Evolutionary conservation across 2,797 vertebrate genomes (phyloP), one percentile per base, ranked within the genome.

Genomic region (Vultur gryphus): DNA sequence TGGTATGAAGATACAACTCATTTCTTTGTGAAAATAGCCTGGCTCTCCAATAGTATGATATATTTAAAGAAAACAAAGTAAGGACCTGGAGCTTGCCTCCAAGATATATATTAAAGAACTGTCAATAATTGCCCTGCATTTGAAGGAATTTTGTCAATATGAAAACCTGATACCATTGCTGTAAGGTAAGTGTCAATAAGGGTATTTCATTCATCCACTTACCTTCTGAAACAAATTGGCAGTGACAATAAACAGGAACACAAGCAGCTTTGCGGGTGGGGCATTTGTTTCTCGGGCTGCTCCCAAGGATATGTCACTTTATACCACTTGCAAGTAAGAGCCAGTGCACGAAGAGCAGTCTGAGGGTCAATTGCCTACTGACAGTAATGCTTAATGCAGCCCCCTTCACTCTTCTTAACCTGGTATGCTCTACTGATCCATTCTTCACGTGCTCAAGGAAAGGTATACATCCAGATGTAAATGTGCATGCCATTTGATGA

Each of bases 11-110:
- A 97, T 84, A 92, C 91, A 97, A 95, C 72, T 97, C 80, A 90
- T 78, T 96, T 97, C 92, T 96, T 95, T 95, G 93, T 95, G 86
- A 93, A 96, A 95, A 95, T 55, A 96, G 84, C 72, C 85, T 93
- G 87, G 72, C 57, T 96, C 64, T 78, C 95, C 90, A 87, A 78
- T 46, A 8, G 26, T 37, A 83, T 55, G 77, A 89, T 96, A 33
- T 39, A 76, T 57, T 95, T 79, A 94, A 90, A 71, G 91, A 92
- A 96, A 97, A 90, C 82, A 94, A 94, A 97, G 72, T 49, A 41
- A 89, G 44, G 43, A 31, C 70, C 35, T 39, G 39, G 35, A 95
- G 87, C 54, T 88, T 83, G 25, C 49, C 37, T 51, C 62, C 48
- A 41, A 84, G 80, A 81, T 66, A 33, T 24, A n/a, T 59, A 46